Evolutionary conservation across 2,113 vertebrate species (phyloP), one percentile per base, ranked within the genome.

Genomic region (Tretioscincus oriximinensis): DNA sequence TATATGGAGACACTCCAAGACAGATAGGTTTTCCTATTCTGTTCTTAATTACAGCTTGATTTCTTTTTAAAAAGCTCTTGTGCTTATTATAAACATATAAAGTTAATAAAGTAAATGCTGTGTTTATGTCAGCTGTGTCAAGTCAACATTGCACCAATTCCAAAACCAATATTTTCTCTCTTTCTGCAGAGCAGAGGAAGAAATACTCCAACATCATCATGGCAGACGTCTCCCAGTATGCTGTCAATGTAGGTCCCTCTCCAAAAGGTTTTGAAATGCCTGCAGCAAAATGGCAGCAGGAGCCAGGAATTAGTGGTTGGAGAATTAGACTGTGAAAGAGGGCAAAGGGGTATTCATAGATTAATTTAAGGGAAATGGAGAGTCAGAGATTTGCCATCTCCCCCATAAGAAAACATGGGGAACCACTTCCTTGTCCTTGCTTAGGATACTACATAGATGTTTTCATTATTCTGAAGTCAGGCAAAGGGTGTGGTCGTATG

Each of bases 131-230:
- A 64, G 31, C 60, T 64, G 7, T 5, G 11, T 49, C n/a, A 49
- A 35, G 22, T 47, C 65, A 76, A n/a, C 51, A 45, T 68, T 81
- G 51, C 51, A 70, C 29, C 21, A 16, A 11, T 51, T 21, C 11
- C 29, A 8, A 22, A 41, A 63, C 31, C 54, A 61, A 54, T 61
- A 2, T 58, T 65, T 69, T 9, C 1, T 75, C 68, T 81, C 54
- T 21, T n/a, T 28, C 61, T 66, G 5, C 89, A 95, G 94, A 95
- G 49, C 93, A 95, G 73, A 89, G 94, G 77, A 95, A 95, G 78
- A 93, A 88, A 6, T 95, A 95, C 73, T 92, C 94, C 78, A 93
- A 88, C 0, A 73, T 91, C 72, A 90, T 93, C 4, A 88, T 94
- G 94, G 88, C 92, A 0, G 92, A 94, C 0, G 88, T 92, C 1